Evolutionary conservation across 2,113 vertebrate species (phyloP), one percentile per base, ranked within the genome.

Genomic region (Procapra przewalskii): DNA sequence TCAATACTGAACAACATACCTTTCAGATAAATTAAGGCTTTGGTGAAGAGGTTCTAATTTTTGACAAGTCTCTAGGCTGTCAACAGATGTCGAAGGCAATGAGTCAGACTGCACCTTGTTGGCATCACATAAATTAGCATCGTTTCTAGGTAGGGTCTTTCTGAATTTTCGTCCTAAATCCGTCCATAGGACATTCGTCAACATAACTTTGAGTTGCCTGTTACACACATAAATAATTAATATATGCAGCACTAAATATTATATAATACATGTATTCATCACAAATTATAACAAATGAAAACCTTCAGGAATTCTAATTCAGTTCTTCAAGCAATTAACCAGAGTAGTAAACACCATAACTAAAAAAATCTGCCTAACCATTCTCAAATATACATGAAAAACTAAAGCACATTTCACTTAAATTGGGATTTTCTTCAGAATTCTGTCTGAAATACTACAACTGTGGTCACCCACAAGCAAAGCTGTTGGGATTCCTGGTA

Each of bases 161-260:
- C 98, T 88, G 97, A 99, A 98, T 98, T 98, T 97, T 98, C 98
- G 98, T 99, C 98, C 98, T 98, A 98, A 98, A 97, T 98, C 98
- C 97, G 98, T 99, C 98, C 98, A 98, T 96, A 99, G 97, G 91
- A 98, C 97, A 98, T 99, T 98, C 98, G 96, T 99, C 98, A 99
- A 98, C 96, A 98, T 97, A 98, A 99, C 97, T 99, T 95, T 99
- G 98, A 98, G 98, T 98, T 99, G 98, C 98, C 98, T 99, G 98
- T 98, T 98, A 97, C 71, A 98, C 75, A 98, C 90, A 98, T 96
- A 99, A 99, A 98, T 98, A 98, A 98, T 98, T 98, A 98, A 98
- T 97, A 98, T 93, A 98, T 97, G 98, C 83, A 96, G 75, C 57
- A 98, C 97, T 98, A 95, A 97, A 98, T 97, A 97, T 86, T 88